These are phyloP conservation scores for Aphaenogaster floridana DNA, from an alignment of 1,140 invertebrate species.

Conservation along the genomic window DNA sequence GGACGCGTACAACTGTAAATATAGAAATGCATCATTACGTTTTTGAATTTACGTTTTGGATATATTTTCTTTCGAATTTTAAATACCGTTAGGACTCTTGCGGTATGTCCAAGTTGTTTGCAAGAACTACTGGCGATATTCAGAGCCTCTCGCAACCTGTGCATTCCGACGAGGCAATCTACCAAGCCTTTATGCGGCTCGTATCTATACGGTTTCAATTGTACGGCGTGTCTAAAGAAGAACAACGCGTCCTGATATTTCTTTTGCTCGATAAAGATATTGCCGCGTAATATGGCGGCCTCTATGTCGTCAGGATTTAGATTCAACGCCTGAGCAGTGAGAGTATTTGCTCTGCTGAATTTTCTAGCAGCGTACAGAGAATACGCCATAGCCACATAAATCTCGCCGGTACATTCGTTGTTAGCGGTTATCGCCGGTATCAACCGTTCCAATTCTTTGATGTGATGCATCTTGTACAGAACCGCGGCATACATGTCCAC, in stretches of 20 bases:
- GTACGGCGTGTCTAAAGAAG: conserved; percentile 92
- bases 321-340: conserved; percentile 88
- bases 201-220: conserved; percentile 87
- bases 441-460: conserved; percentile 86
- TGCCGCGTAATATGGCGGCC: conserved; percentile 91
- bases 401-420: conserved; percentile 87
- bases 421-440: conserved; percentile 83
- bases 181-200: conserved; percentile 92
- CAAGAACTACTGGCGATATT: conserved; percentile 90
- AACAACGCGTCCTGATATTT: conserved; percentile 91
- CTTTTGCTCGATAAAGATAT: conserved; percentile 91
- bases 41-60: background rate
- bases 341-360: conserved; percentile 88
- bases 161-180: conserved; percentile 90
- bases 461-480: conserved; percentile 85
- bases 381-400: conserved; percentile 90
- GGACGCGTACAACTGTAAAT: conserved; percentile 90
- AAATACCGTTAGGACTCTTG: conserved; percentile 90
- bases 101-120: conserved; percentile 90
- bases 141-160: conserved; percentile 90
- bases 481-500: conserved; percentile 86
- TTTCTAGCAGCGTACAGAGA: conserved; percentile 87
- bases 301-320: conserved; percentile 89
- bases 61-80: background rate
- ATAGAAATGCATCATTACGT: background rate